Percentiles rank a stretch among this genome's conserved stretches.
Conservation (phyloP, 2,888 invertebrate species). For the Nomada ruficornis region DNA sequence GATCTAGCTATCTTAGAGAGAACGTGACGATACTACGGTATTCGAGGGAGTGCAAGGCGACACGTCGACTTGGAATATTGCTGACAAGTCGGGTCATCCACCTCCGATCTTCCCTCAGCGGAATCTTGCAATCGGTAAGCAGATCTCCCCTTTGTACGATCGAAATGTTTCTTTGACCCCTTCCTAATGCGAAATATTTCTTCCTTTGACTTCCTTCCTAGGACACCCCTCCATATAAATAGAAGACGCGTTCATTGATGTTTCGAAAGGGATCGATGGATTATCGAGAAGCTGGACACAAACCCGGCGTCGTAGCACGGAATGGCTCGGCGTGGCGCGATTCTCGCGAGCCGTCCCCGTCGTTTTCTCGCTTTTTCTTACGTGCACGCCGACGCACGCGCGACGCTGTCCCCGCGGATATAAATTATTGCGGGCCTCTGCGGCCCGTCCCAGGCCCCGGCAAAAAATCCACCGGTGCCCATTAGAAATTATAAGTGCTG, state of each 20-base stretch:
- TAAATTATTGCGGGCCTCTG: constrained; percentile 60
- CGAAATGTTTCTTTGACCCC: background rate
- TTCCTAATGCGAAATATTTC: too few relatives aligned
- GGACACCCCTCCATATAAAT: too few relatives aligned
- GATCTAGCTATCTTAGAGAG: constrained; percentile 62
- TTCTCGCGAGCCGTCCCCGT: constrained; percentile 46
- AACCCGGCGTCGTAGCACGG: background rate
- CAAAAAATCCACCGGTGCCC: constrained; percentile 58
- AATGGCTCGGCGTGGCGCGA: constrained; percentile 10
- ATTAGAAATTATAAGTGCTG: constrained; percentile 74
- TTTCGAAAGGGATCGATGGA: background rate
- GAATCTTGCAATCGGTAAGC: constrained; percentile 43
- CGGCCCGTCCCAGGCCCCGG: constrained; percentile 40
- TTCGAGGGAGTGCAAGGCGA: constrained; percentile 60
- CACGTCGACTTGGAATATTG: constrained; percentile 68
- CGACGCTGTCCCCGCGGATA: constrained; percentile 59
- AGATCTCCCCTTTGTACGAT: constrained; percentile 2
- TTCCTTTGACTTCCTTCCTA: too few relatives aligned
- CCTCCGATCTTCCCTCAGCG: constrained; percentile 56
- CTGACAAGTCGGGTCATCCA: constrained; percentile 72
- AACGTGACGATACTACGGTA: constrained; percentile 71
- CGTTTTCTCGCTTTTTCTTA: constrained; percentile 65
- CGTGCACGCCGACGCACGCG: constrained; percentile 57
- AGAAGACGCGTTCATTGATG: background rate
- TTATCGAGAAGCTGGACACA: too few relatives aligned